phyloP scores from a whole-genome alignment of 1,140 invertebrate genomes.

The Drosophila yakuba region DNA sequence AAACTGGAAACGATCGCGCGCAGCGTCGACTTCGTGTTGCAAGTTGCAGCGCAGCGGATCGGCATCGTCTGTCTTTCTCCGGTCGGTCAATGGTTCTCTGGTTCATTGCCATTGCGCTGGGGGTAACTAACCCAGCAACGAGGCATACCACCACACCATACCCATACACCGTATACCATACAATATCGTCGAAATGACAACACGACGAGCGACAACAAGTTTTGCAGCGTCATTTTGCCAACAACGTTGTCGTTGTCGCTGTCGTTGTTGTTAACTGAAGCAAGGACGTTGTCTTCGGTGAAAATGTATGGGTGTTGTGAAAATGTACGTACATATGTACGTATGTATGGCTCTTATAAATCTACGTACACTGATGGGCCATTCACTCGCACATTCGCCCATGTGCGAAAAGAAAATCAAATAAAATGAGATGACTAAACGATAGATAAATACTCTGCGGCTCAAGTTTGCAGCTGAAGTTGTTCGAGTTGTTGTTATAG shows the following conservation, averaged over 20 bases:
- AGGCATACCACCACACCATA: conserved; percentile 42
- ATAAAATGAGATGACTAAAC: conserved; percentile 53
- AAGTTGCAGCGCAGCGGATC: conserved; percentile 53
- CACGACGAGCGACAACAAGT: conserved; percentile 21
- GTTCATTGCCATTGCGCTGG: conserved; percentile 84
- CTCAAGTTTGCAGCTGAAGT: conserved; percentile 3
- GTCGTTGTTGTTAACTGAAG: conserved; percentile 61
- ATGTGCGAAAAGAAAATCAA: conserved; percentile 45
- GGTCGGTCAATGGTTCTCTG: conserved; percentile 84
- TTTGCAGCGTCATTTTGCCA: conserved; percentile 68
- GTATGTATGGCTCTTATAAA: not conserved
- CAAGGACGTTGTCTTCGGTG: conserved; percentile 59
- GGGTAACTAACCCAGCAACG: conserved; percentile 82
- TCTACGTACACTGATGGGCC: conserved; percentile 35
- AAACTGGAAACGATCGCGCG: conserved; percentile 41
- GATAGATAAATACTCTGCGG: conserved; percentile 48
- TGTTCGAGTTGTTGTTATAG: conserved; percentile 12
- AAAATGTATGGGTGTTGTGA: conserved; percentile 4
- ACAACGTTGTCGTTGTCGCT: conserved; percentile 13
- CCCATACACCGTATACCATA: conserved; percentile 25
- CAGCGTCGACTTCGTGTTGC: conserved; percentile 48
- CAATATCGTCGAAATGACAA: conserved; percentile 14
- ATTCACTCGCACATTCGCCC: conserved; percentile 47
- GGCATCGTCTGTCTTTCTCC: conserved; percentile 54
- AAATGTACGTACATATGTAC: not conserved